Evolutionary conservation across 2,888 invertebrate species (phyloP).

Genomic region (Archips crataeganus): DNA sequence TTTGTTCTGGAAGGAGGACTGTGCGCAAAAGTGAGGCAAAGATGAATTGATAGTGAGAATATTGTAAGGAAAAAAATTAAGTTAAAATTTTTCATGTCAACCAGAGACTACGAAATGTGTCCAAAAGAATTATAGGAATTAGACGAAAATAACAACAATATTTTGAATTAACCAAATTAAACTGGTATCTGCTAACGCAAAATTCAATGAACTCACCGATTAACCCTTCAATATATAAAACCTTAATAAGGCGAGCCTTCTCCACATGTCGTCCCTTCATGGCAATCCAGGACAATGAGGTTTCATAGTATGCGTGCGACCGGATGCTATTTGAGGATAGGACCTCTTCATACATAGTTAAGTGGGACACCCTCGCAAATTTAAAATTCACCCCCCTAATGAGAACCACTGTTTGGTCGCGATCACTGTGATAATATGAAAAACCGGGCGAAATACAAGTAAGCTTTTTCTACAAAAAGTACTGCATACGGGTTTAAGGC

Average conservation of each 20-base stretch:
- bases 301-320: constrained; percentile 72
- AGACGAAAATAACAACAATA: too few species aligned
- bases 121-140: too few species aligned
- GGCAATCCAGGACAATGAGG: constrained; percentile 61
- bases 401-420: constrained; percentile 67
- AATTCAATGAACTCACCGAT: not conserved
- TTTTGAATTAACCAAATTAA: too few species aligned
- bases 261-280: constrained; percentile 27
- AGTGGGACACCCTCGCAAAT: constrained; percentile 72
- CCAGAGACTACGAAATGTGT: too few species aligned
- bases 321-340: constrained; percentile 68
- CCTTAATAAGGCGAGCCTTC: constrained; percentile 1
- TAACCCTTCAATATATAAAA: not conserved
- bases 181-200: not conserved
- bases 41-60: too few species aligned
- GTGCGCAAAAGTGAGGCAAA: too few species aligned
- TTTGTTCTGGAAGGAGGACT: too few species aligned
- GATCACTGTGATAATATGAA: constrained; percentile 63
- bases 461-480: not conserved
- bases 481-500: not conserved
- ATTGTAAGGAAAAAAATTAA: too few species aligned
- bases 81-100: too few species aligned
- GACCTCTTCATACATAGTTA: constrained; percentile 80
- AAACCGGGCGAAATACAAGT: constrained; percentile 23
- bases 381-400: constrained; percentile 81